phyloP scores from a whole-genome alignment of 2,113 vertebrate genomes.

The Meriones unguiculatus region DNA sequence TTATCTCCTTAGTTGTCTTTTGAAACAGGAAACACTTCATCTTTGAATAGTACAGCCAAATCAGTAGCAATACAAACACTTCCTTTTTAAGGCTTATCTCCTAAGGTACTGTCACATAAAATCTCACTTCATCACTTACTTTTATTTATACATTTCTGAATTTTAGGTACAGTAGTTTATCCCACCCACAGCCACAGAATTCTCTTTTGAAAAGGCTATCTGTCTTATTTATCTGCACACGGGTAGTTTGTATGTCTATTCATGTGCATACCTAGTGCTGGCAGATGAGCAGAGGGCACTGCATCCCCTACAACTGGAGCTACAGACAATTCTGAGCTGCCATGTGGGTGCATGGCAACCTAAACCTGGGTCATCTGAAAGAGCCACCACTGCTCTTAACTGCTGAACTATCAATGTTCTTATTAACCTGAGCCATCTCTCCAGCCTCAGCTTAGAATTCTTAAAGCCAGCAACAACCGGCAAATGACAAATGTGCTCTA shows the following conservation, averaged over 20 bases:
- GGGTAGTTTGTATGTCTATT: background rate
- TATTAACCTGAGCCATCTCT: background rate
- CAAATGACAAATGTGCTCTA: background rate
- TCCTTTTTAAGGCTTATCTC: background rate
- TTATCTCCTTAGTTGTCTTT: slow-evolving; percentile 20
- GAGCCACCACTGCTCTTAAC: background rate
- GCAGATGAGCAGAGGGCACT: no score
- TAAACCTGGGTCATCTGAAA: background rate
- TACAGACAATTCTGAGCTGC: background rate
- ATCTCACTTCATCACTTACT: background rate
- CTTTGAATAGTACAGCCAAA: background rate
- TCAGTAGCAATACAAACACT: slow-evolving; percentile 5
- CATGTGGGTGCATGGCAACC: no score
- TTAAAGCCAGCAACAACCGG: background rate
- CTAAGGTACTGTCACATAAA: background rate
- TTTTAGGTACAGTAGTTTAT: background rate
- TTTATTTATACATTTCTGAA: slow-evolving; percentile 18
- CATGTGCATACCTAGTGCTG: background rate
- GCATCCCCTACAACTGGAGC: background rate
- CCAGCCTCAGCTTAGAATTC: slow-evolving; percentile 19
- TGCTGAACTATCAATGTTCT: no score
- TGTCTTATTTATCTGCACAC: background rate
- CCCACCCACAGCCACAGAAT: background rate
- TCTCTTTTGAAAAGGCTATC: background rate
- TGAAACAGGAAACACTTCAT: slow-evolving; percentile 19